Base-by-base conservation (phyloP, 2,113 vertebrate species). In the Datnioides undecimradiatus region DNA sequence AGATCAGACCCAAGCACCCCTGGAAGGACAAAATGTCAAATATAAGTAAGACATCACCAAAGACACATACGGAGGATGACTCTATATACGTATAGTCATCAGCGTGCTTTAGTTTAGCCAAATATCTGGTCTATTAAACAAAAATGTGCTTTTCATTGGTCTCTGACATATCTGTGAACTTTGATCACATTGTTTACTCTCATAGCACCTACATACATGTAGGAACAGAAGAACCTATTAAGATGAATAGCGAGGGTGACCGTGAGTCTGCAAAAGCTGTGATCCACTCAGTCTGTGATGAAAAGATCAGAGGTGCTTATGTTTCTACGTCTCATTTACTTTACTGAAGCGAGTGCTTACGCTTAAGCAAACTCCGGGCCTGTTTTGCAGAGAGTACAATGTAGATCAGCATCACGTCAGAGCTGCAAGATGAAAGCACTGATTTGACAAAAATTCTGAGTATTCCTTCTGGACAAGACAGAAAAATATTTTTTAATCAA, bases 1-100 rank as follows among this genome's bases (percentile, higher is more conserved):
- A 99, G 93, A 99, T 95, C 85, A 99, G 90, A 68, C 98, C 97
- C 83, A 99, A 96, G 92, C 98, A 99, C 73, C 97, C 97, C 98
- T 99, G 86, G 77, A 17, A 59, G 27, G 21, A 71, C 6, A 87
- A 86, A 48, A 88, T 77, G 89, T 2, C 12, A 36, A 57, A 83
- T 14, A 54, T 17, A 75, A 67, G 13, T 71, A 3, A 68, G 25
- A 74, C 25, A 67, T 34, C 16, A 34, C 25, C 31, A 63, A 13
- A 4, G 38, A 43, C 16, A 57, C 10, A 51, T 2, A 55, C 31
- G 46, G 21, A 41, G 17, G 23, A 52, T 25, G 43, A 34, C 1
- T 13, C 3, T 51, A 2, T 29, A 16, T n/a, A 38, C 2, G n/a
- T n/a, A n/a, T n/a, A 48, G 17, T 40, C n/a, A 82, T 45, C 7